phyloP scores from a whole-genome alignment of 2,888 invertebrate genomes.

The Dolichopus griseipennis region DNA sequence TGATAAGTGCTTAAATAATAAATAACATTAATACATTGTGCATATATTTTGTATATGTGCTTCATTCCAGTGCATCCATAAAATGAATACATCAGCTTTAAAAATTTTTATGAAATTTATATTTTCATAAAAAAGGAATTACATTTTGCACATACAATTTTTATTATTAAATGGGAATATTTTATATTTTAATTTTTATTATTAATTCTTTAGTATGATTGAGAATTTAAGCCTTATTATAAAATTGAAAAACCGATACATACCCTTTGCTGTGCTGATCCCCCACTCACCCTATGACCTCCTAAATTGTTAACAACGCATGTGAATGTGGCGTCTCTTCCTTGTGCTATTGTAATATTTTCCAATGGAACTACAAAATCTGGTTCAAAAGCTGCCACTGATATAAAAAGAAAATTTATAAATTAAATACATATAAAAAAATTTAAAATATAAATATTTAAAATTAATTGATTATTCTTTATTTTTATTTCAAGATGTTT shows the following conservation, averaged over 20 bases:
- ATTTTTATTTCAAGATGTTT: too few relatives aligned
- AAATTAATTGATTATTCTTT: too few relatives aligned
- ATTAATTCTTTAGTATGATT: constrained; percentile 9
- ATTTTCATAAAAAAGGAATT: not conserved
- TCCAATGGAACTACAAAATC: constrained; percentile 65
- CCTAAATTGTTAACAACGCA: constrained; percentile 70
- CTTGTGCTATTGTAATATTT: constrained; percentile 68
- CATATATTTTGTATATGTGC: constrained; percentile 10
- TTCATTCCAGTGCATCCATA: constrained; percentile 23
- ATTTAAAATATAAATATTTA: too few relatives aligned
- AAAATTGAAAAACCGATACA: constrained; percentile 52
- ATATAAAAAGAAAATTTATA: too few relatives aligned
- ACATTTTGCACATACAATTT: constrained; percentile 11
- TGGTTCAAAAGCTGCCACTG: constrained; percentile 61
- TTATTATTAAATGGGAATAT: constrained; percentile 17
- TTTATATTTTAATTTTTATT: constrained; percentile 13
- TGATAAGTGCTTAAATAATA: not conserved
- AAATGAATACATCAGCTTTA: not conserved
- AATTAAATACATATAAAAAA: too few relatives aligned
- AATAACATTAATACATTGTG: not conserved
- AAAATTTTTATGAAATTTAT: not conserved
- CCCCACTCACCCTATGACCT: constrained; percentile 84
- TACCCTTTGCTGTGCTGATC: constrained; percentile 75
- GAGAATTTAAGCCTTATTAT: constrained; percentile 12
- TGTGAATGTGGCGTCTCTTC: constrained; percentile 68